Conservation (phyloP, 2,888 invertebrate genomes). For the Tenthredo notha region DNA sequence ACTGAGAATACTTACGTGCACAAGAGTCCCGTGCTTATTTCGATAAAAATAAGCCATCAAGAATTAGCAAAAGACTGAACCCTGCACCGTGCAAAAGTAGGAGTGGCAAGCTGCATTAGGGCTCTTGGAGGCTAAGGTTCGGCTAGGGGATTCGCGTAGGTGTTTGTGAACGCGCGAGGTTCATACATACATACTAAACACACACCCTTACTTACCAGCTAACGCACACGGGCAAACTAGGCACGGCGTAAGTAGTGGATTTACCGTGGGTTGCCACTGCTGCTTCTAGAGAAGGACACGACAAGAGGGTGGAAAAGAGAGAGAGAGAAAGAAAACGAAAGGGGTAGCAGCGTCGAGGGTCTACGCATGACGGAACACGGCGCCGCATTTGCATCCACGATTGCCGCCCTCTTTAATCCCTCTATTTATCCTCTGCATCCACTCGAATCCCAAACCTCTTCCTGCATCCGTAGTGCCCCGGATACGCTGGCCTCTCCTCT, state of each 20-base stretch:
- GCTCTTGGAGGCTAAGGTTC: conserved; percentile 33
- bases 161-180: conserved; percentile 18
- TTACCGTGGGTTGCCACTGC: conserved; percentile 30
- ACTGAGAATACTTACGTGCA: not conserved
- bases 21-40: not conserved
- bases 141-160: conserved; percentile 33
- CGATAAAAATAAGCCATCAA: not conserved
- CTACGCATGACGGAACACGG: conserved; percentile 47
- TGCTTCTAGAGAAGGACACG: not conserved
- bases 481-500: conserved; percentile 36
- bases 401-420: conserved; percentile 50
- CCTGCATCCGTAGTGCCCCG: conserved; percentile 21
- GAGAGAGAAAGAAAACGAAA: not conserved
- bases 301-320: conserved; percentile 17
- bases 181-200: not conserved
- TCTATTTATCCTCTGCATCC: conserved; percentile 51
- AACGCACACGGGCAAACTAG: conserved; percentile 14
- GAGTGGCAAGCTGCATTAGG: conserved; percentile 39
- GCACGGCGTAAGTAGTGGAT: conserved; percentile 23
- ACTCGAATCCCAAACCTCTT: conserved; percentile 46
- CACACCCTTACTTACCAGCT: not conserved
- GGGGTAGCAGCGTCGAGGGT: conserved; percentile 26
- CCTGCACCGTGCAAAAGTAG: not conserved
- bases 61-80: not conserved
- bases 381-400: conserved; percentile 50